phyloP scores from a whole-genome alignment of 2,888 invertebrate species.

The Petrolisthes manimaculis region DNA sequence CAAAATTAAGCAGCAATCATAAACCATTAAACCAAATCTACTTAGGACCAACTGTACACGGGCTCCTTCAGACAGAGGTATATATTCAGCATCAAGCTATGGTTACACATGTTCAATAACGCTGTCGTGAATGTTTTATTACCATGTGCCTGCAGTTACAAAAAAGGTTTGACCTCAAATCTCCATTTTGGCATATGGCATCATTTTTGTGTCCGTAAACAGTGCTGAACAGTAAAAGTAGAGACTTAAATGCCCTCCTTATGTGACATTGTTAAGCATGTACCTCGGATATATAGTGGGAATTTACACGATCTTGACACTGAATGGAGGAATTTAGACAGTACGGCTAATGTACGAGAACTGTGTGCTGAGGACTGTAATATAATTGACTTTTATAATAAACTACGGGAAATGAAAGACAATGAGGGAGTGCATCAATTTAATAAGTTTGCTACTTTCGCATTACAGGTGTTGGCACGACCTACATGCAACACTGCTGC shows the following conservation, averaged over 20 bases:
- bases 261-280: neutral
- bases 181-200: conserved; percentile 4
- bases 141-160: neutral
- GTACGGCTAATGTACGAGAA: neutral
- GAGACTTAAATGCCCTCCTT: conserved; percentile 8
- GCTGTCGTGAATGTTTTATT: conserved; percentile 11
- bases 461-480: conserved; percentile 24
- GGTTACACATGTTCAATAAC: neutral
- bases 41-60: conserved; percentile 1
- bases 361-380: neutral
- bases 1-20: neutral
- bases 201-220: conserved; percentile 15
- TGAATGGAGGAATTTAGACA: conserved; percentile 23
- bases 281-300: neutral
- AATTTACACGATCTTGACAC: neutral
- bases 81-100: neutral
- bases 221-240: neutral
- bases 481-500: conserved; percentile 15
- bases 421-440: neutral
- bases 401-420: neutral
- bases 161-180: conserved; percentile 8
- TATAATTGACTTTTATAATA: conserved; percentile 3
- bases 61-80: conserved; percentile 1
- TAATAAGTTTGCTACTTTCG: neutral
- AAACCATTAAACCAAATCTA: conserved; percentile 12